These are phyloP conservation scores for Crypturellus undulatus DNA, from an alignment of 2,113 vertebrate genomes.

Conservation along the genomic window DNA sequence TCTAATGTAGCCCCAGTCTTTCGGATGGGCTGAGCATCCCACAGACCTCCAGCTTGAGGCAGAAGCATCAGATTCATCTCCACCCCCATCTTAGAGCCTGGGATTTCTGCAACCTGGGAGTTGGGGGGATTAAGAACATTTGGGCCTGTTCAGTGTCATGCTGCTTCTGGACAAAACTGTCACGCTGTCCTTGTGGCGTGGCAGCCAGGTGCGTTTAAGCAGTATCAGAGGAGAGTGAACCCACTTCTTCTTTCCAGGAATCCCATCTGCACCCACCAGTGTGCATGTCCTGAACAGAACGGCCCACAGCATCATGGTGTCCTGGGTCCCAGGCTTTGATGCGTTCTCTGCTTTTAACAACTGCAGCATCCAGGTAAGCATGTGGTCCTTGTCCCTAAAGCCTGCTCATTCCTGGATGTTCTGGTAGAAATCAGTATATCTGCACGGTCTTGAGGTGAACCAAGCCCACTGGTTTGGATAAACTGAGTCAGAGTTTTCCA, in stretches of 20 bases:
- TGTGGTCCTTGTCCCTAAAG: no score
- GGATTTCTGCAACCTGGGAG: no score
- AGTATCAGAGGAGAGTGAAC: neutral
- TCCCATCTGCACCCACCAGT: slow-evolving; percentile 63
- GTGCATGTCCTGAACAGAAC: slow-evolving; percentile 77
- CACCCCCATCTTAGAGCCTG: neutral
- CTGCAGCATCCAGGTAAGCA: slow-evolving; percentile 86
- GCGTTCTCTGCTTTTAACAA: slow-evolving; percentile 85
- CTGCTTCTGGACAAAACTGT: neutral
- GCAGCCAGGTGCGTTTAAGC: neutral
- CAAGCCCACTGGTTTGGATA: neutral
- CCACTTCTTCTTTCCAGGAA: slow-evolving; percentile 58
- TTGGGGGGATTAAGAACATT: neutral
- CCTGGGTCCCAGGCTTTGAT: slow-evolving; percentile 90
- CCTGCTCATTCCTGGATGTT: accelerated
- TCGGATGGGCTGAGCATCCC: neutral
- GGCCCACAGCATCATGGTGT: slow-evolving; percentile 79
- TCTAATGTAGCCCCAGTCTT: neutral
- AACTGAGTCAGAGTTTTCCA: neutral
- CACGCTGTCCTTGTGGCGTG: neutral
- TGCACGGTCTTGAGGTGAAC: neutral
- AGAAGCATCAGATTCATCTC: neutral
- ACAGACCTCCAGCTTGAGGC: neutral
- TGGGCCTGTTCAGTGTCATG: neutral
- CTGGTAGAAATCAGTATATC: neutral